Percentiles rank a stretch among this genome's conserved stretches.
phyloP scores from a whole-genome alignment of 30 jellyfish, hydroid and myxozoan genomes.

The Sanderia malayensis region DNA sequence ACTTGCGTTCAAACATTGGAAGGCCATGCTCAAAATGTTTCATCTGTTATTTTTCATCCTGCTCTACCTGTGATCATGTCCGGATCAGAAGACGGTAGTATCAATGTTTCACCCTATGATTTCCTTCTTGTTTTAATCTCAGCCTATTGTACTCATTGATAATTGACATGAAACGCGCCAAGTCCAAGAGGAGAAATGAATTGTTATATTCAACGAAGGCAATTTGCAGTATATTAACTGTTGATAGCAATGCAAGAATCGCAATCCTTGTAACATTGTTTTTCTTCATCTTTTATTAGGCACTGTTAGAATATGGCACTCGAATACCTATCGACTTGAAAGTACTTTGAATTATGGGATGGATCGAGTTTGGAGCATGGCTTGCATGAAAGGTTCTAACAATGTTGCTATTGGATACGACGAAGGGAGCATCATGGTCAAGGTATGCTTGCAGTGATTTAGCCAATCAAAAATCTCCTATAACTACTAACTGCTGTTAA shows the following conservation, averaged over 20 bases:
- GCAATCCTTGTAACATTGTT: background rate
- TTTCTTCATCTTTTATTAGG: constrained; percentile 29
- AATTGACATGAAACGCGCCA: too few relatives aligned
- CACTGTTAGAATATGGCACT: constrained; percentile 97
- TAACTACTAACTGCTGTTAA: too few relatives aligned
- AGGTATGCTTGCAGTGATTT: too few relatives aligned
- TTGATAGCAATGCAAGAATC: too few relatives aligned
- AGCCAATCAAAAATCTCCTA: too few relatives aligned
- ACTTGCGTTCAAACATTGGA: constrained; percentile 95
- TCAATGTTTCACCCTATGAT: constrained; percentile 1
- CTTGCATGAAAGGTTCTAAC: constrained; percentile 88
- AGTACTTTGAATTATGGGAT: constrained; percentile 94
- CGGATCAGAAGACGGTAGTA: constrained; percentile 96
- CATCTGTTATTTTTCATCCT: constrained; percentile 93
- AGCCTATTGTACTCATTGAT: too few relatives aligned
- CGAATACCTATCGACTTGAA: constrained; percentile 92
- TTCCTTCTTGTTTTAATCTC: background rate
- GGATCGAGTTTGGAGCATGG: constrained; percentile 98
- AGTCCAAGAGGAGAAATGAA: too few relatives aligned
- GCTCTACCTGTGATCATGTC: constrained; percentile 93
- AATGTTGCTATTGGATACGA: constrained; percentile 95
- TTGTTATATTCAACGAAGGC: too few relatives aligned
- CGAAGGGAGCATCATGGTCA: constrained; percentile 96
- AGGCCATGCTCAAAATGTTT: constrained; percentile 98
- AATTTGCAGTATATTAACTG: too few relatives aligned